A percentile compares a stretch with the other conserved stretches of the same genome.
Conservation (phyloP, 2,113 vertebrate genomes). For the Jacana jacana region DNA sequence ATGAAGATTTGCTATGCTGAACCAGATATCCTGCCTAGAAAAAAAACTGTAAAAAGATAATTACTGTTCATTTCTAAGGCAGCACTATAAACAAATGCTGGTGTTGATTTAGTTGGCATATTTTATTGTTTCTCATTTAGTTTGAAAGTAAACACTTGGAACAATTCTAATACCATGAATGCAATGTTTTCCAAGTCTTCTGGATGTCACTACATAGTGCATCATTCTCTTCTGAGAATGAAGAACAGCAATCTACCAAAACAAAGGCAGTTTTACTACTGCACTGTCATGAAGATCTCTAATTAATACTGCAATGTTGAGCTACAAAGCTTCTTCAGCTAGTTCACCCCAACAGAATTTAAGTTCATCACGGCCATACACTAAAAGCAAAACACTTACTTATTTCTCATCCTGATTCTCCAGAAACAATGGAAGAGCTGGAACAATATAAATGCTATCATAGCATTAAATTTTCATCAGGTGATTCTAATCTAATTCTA, state of each 20-base stretch:
- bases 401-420: background rate
- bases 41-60: background rate
- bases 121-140: conserved; percentile 26
- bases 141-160: conserved; percentile 44
- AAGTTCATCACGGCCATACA: background rate
- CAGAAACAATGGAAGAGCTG: background rate
- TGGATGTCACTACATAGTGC: background rate
- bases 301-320: background rate
- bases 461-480: background rate
- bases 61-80: background rate
- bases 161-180: background rate
- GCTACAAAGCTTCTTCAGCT: background rate
- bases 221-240: background rate
- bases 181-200: background rate
- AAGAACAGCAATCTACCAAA: background rate
- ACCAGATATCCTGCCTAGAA: background rate
- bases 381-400: background rate
- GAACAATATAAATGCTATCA: background rate
- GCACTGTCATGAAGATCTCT: background rate
- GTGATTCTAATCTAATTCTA: conserved; percentile 7
- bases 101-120: background rate
- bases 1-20: background rate
- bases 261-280: conserved; percentile 28
- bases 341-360: background rate
- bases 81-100: conserved; percentile 4